A percentile compares a stretch with the other conserved stretches of the same genome.
Evolutionary conservation across 2,888 invertebrate species (phyloP).

Genomic region (Vanessa cardui): DNA sequence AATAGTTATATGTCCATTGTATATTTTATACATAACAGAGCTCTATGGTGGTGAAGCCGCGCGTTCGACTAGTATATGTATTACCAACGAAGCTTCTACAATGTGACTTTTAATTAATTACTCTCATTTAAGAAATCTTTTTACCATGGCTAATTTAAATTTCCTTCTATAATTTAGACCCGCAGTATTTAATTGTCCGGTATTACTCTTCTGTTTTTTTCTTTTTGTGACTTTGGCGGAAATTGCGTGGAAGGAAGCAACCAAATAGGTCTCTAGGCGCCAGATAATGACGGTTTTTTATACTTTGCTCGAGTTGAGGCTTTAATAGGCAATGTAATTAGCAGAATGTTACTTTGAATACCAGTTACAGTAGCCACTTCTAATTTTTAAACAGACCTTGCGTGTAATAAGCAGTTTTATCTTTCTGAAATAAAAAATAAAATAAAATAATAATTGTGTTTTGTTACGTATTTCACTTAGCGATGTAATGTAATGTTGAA

Average conservation of each 20-base stretch:
- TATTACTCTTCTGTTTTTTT: slow-evolving; percentile 55
- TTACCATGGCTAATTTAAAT: slow-evolving; percentile 50
- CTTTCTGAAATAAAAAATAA: neutral
- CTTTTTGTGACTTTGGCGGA: slow-evolving; percentile 63
- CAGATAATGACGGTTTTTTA: slow-evolving; percentile 64
- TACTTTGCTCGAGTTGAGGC: slow-evolving; percentile 41
- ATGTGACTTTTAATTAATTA: slow-evolving; percentile 29
- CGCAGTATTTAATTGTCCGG: slow-evolving; percentile 70
- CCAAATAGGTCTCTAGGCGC: slow-evolving; percentile 65
- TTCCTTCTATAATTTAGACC: slow-evolving; percentile 58
- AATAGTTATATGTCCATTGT: no score
- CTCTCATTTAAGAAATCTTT: slow-evolving; percentile 32
- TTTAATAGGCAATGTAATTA: slow-evolving; percentile 44
- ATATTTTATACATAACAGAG: no score
- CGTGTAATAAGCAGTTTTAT: slow-evolving; percentile 17
- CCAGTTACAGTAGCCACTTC: slow-evolving; percentile 26
- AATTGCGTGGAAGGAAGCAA: slow-evolving; percentile 72
- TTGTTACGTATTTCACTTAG: neutral
- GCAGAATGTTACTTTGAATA: slow-evolving; percentile 38
- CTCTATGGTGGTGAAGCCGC: no score
- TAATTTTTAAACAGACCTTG: slow-evolving; percentile 20
- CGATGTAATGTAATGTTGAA: no score
- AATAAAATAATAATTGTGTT: slow-evolving; percentile 3
- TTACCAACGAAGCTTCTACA: slow-evolving; percentile 6
- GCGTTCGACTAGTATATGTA: neutral